Percentiles rank a stretch among this genome's conserved stretches.
Evolutionary conservation across 1,140 invertebrate species (phyloP).

Genomic region (Drosophila parabipectinata): DNA sequence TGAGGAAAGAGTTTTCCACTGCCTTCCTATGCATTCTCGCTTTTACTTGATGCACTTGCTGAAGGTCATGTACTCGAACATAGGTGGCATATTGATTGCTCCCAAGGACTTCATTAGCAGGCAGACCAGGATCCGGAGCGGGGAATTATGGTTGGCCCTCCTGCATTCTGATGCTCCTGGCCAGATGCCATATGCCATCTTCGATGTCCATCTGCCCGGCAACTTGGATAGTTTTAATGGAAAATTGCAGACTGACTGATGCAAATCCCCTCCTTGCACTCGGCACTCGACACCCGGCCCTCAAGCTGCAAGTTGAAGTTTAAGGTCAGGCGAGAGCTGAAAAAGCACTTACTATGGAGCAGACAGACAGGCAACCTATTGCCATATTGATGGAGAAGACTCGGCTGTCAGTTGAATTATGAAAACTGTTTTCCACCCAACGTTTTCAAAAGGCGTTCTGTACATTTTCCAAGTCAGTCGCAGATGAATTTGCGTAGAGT

Average conservation of each 20-base stretch:
- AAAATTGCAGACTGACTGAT: constrained; percentile 28
- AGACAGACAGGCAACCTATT: constrained; percentile 55
- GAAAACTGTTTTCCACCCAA: constrained; percentile 33
- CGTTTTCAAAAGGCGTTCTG: constrained; percentile 11
- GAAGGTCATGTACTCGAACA: constrained; percentile 36
- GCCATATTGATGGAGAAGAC: constrained; percentile 70
- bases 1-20: constrained; percentile 10
- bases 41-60: constrained; percentile 30
- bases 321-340: constrained; percentile 64
- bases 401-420: constrained; percentile 72
- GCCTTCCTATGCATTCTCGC: constrained; percentile 15
- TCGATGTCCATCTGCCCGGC: constrained; percentile 47
- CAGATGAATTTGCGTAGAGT: neutral
- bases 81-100: constrained; percentile 65
- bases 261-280: constrained; percentile 23
- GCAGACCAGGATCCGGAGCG: constrained; percentile 22
- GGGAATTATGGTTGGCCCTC: constrained; percentile 40
- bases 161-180: constrained; percentile 64
- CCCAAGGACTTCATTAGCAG: constrained; percentile 52
- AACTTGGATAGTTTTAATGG: constrained; percentile 55
- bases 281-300: neutral
- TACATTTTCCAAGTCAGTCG: constrained; percentile 50
- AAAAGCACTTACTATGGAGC: constrained; percentile 62
- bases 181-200: constrained; percentile 47
- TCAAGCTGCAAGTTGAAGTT: constrained; percentile 55